Base-by-base conservation (phyloP, 2,888 invertebrate genomes). In the Drosophila merina region DNA sequence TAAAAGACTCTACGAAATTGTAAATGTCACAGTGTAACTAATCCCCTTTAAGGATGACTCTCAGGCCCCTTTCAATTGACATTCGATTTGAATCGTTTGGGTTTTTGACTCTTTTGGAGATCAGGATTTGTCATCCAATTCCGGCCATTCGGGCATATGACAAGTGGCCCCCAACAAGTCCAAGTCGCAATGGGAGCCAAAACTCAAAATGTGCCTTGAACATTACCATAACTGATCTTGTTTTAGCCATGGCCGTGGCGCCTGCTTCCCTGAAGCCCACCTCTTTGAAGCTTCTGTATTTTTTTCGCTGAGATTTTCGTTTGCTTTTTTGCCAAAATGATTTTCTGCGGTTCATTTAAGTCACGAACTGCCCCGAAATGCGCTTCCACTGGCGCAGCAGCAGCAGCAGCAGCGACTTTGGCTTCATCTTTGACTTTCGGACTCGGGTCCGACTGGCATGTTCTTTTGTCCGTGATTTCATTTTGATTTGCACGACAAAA, bases 291-390 rank as follows among this genome's bases (percentile, higher is more conserved):
- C 57, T 64, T 51, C 67, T 63, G 63, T 60, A 54, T 57, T 76
- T 80, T 57, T 57, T 68, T 30, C 36, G 20, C 31, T 40, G 8
- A 26, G 42, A 51, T 49, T 58, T 66, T 52, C 51, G 57, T 57
- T 55, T 57, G 66, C 59, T 56, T 36, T n/a, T 36, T 36, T n/a
- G 36, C 36, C 36, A 36, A 60, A 72, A 81, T 81, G 76, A 79
- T 88, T 83, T 77, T 85, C 78, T 80, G 80, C 87, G 88, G 87
- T 88, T 88, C 88, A 87, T 77, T 87, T 88, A 62, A 87, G 87
- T 87, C 87, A 87, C 87, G 87, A 87, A 82, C 73, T 88, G 74
- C 62, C 76, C 57, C 76, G 75, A 77, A 83, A 67, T 76, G 79
- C 72, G 64, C 63, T 66, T 64, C 58, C 52, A 44, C 54, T 20